A percentile compares a stretch with the other conserved stretches of the same genome.
Conservation (phyloP, 2,888 invertebrate genomes). For the Drosophila anomelani region DNA sequence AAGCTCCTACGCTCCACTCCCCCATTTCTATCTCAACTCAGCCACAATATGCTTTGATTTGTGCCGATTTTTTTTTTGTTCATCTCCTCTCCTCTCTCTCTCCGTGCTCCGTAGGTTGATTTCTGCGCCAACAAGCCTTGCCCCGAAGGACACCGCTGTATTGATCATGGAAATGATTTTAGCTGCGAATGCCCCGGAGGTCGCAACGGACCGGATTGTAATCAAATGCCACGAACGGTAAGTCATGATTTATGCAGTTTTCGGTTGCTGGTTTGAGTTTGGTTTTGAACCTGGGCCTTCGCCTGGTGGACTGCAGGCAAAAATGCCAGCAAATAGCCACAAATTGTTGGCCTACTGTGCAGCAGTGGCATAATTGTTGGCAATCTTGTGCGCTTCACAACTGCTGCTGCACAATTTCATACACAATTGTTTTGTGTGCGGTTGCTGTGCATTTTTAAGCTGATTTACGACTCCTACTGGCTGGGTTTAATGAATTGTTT, state of each 20-base stretch:
- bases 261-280: conserved; percentile 2
- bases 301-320: conserved; percentile 35
- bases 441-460: conserved; percentile 44
- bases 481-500: conserved; percentile 40
- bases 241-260: conserved; percentile 84
- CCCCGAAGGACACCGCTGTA: conserved; percentile 88
- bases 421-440: conserved; percentile 26
- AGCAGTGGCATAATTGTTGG: conserved; percentile 63
- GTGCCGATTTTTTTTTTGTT: conserved; percentile 23
- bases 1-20: neutral
- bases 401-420: conserved; percentile 35
- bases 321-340: conserved; percentile 61
- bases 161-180: conserved; percentile 91
- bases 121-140: conserved; percentile 90
- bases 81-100: conserved; percentile 18
- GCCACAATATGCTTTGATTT: conserved; percentile 44
- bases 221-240: conserved; percentile 88
- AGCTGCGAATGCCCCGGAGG: conserved; percentile 91
- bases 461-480: conserved; percentile 55
- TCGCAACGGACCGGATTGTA: conserved; percentile 89
- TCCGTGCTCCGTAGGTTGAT: conserved; percentile 86
- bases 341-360: conserved; percentile 63
- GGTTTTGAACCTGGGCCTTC: neutral
- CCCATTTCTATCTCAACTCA: conserved; percentile 18
- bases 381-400: conserved; percentile 41